Evolutionary conservation across 2,113 vertebrate genomes (phyloP), one percentile per base, ranked within the genome.

Genomic region (Urocynchramus pylzowi): DNA sequence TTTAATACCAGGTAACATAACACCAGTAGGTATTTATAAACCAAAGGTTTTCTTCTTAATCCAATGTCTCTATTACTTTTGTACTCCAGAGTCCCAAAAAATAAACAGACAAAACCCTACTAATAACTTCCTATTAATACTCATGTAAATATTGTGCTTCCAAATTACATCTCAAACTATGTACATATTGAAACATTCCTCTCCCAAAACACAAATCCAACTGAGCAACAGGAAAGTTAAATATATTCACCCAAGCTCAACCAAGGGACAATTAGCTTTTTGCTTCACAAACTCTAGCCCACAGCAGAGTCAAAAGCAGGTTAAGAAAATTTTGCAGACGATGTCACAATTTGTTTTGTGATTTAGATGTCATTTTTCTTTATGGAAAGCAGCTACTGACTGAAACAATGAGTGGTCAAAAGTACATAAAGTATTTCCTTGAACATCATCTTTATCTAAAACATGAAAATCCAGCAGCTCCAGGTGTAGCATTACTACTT

Each of bases 321-420:
- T 35, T 27, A 74, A 74, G 39, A 75, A 75, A 54, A 16, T 9
- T 84, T 42, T 53, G 9, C 17, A 61, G 44, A 39, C 6, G 7
- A 20, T 1, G 2, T 24, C 13, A 37, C 1, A 1, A 64, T 57
- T 65, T 47, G 6, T 21, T 56, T 60, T 60, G 41, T 53, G 44
- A 79, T 47, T 63, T 80, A 37, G 33, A 54, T 22, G 27, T 9
- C 0, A 0, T 39, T 77, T 67, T 74, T 14, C 50, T 63, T 53
- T 22, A 53, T 6, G 13, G 30, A 74, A 95, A 65, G 27, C 22
- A 89, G n/a, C 11, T 86, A 87, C 44, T 8, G 10, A 35, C 44
- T 70, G 16, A 84, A 65, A 57, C 0, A 0, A 9, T 7, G n/a
- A 1, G 5, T 7, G 50, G 17, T 1, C 10, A 41, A 26, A 20